These are phyloP conservation scores for Corbicula japonica DNA, from an alignment of 2,888 invertebrate genomes.

Conservation along the genomic window DNA sequence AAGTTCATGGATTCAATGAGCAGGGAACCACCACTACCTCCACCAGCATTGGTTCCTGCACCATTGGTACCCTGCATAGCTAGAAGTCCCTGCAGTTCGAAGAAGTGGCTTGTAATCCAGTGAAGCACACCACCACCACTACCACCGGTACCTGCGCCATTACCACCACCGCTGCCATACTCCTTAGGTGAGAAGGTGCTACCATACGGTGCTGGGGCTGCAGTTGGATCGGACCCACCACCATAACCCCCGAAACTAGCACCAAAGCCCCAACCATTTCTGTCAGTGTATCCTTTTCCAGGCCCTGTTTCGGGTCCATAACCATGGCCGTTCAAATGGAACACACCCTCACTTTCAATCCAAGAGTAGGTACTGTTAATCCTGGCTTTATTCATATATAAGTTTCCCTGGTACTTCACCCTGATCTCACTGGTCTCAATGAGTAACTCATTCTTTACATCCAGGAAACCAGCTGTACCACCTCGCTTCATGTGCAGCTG, in stretches of 20 bases:
- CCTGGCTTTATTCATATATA: conserved; percentile 78
- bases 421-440: conserved; percentile 71
- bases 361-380: conserved; percentile 75
- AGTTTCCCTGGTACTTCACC: conserved; percentile 74
- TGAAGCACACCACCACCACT: conserved; percentile 75
- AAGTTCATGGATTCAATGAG: conserved; percentile 76
- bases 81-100: conserved; percentile 77
- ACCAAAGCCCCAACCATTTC: conserved; percentile 70
- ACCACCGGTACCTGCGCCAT: conserved; percentile 74
- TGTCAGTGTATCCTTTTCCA: conserved; percentile 70
- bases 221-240: conserved; percentile 66
- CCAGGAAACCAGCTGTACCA: conserved; percentile 69
- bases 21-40: conserved; percentile 79
- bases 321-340: conserved; percentile 78
- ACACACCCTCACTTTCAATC: conserved; percentile 79
- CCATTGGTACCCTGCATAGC: conserved; percentile 73
- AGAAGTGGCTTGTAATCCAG: conserved; percentile 75
- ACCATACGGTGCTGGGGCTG: conserved; percentile 72
- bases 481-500: conserved; percentile 72
- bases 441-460: conserved; percentile 59
- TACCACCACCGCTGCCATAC: conserved; percentile 79
- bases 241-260: conserved; percentile 80
- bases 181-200: conserved; percentile 69
- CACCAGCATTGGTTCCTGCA: conserved; percentile 70
- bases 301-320: conserved; percentile 63